Percentiles rank a stretch among this genome's conserved stretches.
Evolutionary conservation across 2,113 vertebrate genomes (phyloP).

Genomic region (Pseudois nayaur): DNA sequence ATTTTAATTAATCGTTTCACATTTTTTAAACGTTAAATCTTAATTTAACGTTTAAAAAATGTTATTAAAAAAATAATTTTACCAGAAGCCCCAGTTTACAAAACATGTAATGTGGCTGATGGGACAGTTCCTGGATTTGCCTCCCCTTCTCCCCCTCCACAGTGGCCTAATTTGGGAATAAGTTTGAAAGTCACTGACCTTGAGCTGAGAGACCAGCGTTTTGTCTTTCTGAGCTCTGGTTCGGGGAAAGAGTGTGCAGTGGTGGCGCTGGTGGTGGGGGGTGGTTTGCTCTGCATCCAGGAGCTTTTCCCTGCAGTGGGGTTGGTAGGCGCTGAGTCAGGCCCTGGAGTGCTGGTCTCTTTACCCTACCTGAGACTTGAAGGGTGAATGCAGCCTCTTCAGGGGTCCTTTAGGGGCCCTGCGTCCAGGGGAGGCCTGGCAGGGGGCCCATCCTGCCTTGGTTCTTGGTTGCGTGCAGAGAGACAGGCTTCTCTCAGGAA

Average conservation of each 20-base stretch:
- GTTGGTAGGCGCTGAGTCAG: rapidly evolving
- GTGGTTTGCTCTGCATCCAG: neutral
- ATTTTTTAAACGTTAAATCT: neutral
- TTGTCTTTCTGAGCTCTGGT: neutral
- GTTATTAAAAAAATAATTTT: neutral
- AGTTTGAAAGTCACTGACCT: neutral
- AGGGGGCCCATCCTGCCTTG: neutral
- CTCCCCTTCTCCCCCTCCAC: too few relatives aligned
- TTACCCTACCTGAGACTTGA: too few relatives aligned
- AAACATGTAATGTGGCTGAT: neutral
- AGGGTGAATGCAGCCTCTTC: too few relatives aligned
- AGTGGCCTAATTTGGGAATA: neutral
- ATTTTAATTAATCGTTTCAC: neutral
- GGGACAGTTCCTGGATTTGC: neutral
- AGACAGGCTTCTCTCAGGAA: neutral
- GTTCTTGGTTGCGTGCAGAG: neutral
- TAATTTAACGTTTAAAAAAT: neutral
- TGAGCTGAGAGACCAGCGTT: neutral
- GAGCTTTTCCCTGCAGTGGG: rapidly evolving
- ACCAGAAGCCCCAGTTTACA: neutral
- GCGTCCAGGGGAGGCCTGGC: neutral
- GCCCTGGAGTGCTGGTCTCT: neutral
- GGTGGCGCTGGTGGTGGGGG: rapidly evolving
- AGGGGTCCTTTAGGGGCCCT: neutral
- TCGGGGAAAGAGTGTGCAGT: neutral